A percentile compares a stretch with the other conserved stretches of the same genome.
These are phyloP conservation scores for Pimephales promelas DNA, from an alignment of 2,113 vertebrate species.

Conservation along the genomic window DNA sequence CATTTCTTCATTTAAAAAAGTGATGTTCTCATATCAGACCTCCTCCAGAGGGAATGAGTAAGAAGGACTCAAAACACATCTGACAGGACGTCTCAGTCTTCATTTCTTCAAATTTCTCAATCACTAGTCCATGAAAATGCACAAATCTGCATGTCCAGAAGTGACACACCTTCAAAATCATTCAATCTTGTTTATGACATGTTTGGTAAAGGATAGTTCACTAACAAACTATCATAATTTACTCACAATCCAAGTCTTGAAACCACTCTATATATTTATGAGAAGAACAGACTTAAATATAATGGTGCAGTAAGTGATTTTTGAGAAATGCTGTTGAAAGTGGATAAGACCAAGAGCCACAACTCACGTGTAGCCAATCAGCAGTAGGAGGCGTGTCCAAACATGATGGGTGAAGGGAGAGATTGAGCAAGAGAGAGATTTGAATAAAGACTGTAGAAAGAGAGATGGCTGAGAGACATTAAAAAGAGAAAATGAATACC, in stretches of 20 bases:
- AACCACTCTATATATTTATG: not conserved
- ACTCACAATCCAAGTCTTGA: not conserved
- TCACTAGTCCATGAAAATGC: not conserved
- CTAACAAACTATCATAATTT: not conserved
- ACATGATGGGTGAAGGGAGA: too few species aligned
- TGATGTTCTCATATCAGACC: not conserved
- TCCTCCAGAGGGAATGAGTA: not conserved
- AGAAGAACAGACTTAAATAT: not conserved
- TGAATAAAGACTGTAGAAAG: too few species aligned
- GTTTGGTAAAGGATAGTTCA: not conserved
- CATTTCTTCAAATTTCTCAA: not conserved
- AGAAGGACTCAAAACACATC: not conserved
- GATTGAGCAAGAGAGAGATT: too few species aligned
- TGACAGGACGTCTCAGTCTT: not conserved
- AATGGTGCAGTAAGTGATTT: too few species aligned
- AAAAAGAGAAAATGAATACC: too few species aligned
- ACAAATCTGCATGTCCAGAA: not conserved
- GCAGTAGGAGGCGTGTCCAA: too few species aligned
- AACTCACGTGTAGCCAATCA: too few species aligned
- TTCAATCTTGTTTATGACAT: not conserved
- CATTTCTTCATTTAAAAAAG: not conserved
- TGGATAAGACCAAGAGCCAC: too few species aligned
- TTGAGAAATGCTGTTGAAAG: too few species aligned
- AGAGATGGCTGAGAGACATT: too few species aligned
- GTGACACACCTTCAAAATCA: not conserved